Evolutionary conservation across 2,797 vertebrate species (phyloP).

Genomic region (Erethizon dorsatum): DNA sequence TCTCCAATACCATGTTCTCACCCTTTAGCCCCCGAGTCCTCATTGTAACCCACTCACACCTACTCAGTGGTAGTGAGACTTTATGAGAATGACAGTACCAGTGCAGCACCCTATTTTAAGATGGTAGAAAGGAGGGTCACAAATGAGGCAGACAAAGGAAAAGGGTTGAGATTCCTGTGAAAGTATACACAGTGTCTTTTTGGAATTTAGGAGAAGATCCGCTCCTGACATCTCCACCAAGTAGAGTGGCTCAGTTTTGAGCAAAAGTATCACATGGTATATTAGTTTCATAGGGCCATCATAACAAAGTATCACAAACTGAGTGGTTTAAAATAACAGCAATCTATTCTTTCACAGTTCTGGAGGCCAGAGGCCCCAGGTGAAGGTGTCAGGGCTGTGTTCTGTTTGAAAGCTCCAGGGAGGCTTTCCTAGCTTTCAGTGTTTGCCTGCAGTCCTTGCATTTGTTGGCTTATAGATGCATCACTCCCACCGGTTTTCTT

Average conservation of each 20-base stretch:
- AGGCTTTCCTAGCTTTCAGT: background rate
- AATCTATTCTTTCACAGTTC: background rate
- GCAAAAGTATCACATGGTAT: background rate
- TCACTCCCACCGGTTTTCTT: background rate
- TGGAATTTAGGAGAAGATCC: background rate
- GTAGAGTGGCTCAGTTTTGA: background rate
- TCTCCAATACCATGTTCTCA: background rate
- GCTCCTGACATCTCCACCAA: background rate
- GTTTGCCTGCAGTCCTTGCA: background rate
- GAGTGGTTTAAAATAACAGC: background rate
- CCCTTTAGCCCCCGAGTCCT: background rate
- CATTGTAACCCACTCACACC: background rate
- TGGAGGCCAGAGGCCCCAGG: background rate
- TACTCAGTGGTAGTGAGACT: background rate
- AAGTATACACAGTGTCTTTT: background rate
- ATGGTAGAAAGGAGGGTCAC: background rate
- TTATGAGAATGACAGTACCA: background rate
- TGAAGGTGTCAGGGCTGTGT: background rate
- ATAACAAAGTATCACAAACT: background rate
- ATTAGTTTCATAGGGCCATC: background rate
- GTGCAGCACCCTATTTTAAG: background rate
- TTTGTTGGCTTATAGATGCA: background rate
- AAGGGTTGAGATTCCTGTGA: background rate
- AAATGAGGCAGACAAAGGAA: background rate
- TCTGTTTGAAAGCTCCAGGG: background rate